Evolutionary conservation across 2,888 invertebrate genomes (phyloP).

Genomic region (Thyatira batis): DNA sequence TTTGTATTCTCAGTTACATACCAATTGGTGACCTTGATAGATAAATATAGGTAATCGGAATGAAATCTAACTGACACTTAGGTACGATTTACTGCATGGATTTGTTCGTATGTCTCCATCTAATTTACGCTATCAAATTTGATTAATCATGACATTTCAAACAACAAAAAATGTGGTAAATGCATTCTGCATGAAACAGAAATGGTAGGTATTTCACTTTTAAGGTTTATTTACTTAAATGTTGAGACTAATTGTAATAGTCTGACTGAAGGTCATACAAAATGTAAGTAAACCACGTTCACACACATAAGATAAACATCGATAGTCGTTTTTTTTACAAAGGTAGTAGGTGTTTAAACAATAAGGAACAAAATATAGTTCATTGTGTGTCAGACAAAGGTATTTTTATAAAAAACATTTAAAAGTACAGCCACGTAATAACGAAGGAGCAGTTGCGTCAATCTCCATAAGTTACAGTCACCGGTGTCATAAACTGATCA

Average conservation of each 20-base stretch:
- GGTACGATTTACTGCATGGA: neutral
- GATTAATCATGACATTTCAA: too few species aligned
- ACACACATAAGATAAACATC: neutral
- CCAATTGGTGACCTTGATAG: constrained; percentile 44
- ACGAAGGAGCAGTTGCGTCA: constrained; percentile 32
- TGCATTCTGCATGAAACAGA: too few species aligned
- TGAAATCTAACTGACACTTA: neutral
- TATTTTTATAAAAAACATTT: constrained; percentile 11
- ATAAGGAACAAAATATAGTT: neutral
- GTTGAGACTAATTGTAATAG: neutral
- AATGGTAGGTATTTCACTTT: too few species aligned
- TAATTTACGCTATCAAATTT: too few species aligned
- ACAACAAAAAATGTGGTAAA: too few species aligned
- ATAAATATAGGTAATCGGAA: constrained; percentile 19
- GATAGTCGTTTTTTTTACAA: neutral
- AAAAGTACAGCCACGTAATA: constrained; percentile 33
- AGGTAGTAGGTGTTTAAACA: neutral
- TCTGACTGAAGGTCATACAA: neutral
- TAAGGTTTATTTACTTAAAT: too few species aligned
- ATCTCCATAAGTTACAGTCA: constrained; percentile 35
- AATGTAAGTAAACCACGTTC: neutral
- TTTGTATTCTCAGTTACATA: constrained; percentile 44
- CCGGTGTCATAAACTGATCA: constrained; percentile 36
- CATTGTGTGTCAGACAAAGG: neutral
- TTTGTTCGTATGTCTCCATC: too few species aligned